phyloP scores from a whole-genome alignment of 1,140 invertebrate genomes.

The Trichogramma pretiosum region DNA sequence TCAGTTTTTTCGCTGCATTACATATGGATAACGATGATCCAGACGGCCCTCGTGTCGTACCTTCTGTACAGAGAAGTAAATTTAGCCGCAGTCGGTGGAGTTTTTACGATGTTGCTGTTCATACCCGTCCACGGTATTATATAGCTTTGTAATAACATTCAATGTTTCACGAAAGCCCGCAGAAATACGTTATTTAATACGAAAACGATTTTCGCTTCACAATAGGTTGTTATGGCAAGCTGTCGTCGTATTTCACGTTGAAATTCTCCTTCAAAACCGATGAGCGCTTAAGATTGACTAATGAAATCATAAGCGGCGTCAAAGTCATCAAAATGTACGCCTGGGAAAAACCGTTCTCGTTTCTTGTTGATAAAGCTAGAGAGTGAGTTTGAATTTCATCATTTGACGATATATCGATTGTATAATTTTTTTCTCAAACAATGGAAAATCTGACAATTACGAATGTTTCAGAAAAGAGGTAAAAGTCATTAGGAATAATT shows the following conservation, averaged over 20 bases:
- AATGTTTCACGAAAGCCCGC: too few species aligned
- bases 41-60: constrained; percentile 64
- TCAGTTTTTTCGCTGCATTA: constrained; percentile 63
- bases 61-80: constrained; percentile 70
- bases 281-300: constrained; percentile 74
- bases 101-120: constrained; percentile 67
- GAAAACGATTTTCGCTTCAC: neutral
- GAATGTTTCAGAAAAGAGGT: constrained; percentile 33
- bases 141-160: too few species aligned
- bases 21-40: constrained; percentile 72
- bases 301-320: constrained; percentile 79
- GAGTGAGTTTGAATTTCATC: constrained; percentile 29
- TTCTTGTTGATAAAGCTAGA: constrained; percentile 51
- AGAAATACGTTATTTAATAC: too few species aligned
- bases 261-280: constrained; percentile 66
- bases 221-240: constrained; percentile 59
- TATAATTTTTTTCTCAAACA: neutral
- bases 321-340: constrained; percentile 87
- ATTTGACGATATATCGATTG: too few species aligned
- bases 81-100: constrained; percentile 65
- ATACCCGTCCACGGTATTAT: constrained; percentile 77
- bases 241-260: constrained; percentile 55
- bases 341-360: constrained; percentile 71
- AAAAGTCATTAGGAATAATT: constrained; percentile 36
- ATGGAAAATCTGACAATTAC: too few species aligned